Evolutionary conservation across 2,888 invertebrate genomes (phyloP), one percentile per base, ranked within the genome.

Genomic region (Ectemnius lituratus): DNA sequence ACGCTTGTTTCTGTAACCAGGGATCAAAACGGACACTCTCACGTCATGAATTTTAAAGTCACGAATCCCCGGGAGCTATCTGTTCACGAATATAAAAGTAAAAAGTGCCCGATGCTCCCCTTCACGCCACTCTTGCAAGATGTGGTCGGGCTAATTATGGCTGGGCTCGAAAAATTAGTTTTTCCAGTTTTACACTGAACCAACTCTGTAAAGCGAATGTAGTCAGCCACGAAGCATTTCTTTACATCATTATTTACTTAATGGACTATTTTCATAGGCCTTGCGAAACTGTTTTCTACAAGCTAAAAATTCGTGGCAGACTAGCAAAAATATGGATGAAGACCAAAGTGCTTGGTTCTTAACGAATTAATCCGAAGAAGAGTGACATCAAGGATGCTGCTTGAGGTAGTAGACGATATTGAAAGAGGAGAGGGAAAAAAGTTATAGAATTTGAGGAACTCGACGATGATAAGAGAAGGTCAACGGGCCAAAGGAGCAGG

Each of bases 401-500:
- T 37, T 11, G 11, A 37, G 8, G 11, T 8, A 37, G 8, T 37
- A 37, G 37, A 23, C 23, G 23, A 23, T 23, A 23, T 23, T 23
- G 23, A 23, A 23, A 37, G 37, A 37, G 14, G 13, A 23, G n/a
- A 28, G 58, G 23, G 23, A 23, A 4, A 23, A 27, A 49, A 20
- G 8, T 14, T 27, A 14, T 6, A 23, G 45, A 58, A 47, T 16
- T 20, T 14, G 37, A 28, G 28, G 45, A 52, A 28, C 37, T 37
- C 37, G 8, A 37, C 8, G 37, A 37, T 4, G 5, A 6, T 11
- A 1, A 52, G 16, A 62, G 57, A 61, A 58, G 65, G 45, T 56
- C 74, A 61, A 76, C 45, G 45, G 70, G 28, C 47, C 59, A 67
- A 70, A 63, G 70, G 52, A 73, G 69, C 64, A 67, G 45, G 20